Base-by-base conservation (phyloP, 1,140 invertebrate genomes). In the Hyphantria cunea region DNA sequence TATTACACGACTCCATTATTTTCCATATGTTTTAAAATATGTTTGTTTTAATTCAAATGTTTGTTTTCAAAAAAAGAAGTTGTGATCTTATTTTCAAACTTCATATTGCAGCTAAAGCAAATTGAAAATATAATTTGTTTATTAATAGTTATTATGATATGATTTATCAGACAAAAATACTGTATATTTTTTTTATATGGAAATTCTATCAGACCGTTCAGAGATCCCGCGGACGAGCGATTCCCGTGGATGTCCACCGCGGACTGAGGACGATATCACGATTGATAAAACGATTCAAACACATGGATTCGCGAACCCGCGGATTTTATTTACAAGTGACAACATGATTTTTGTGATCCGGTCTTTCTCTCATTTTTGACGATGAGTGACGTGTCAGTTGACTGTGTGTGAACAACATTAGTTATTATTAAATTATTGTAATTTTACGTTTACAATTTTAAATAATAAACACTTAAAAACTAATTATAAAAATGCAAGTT, bases 161-260 rank as follows among this genome's bases (percentile, higher is more conserved):
- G 7, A n/a, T n/a, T 39, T 39, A 39, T 39, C 50, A 15, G 34
- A 17, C 13, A 17, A 52, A 7, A 33, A 14, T 55, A 31, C 31
- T 55, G 42, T 55, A 45, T 31, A 56, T 34, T 48, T 42, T 44
- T 41, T 17, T 32, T 45, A 17, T 48, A 15, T 14, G 34, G 44
- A 14, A 45, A 15, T 12, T 3, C 8, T 47, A 17, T 47, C 8
- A 25, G 45, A 47, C 34, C 33, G 44, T 56, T 31, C 25, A 31
- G 32, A n/a, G 9, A 34, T 33, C 8, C n/a, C 34, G 33, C 13
- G 45, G 32, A 14, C 17, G 14, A 32, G n/a, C 48, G 55, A 31
- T 14, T 48, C 55, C 33, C 55, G 17, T 41, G 32, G 33, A 33
- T 58, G 33, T 45, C 45, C 44, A 45, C 11, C n/a, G 45, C 33